These are phyloP conservation scores for Teleiodes luculella DNA, from an alignment of 2,888 invertebrate genomes.

Conservation along the genomic window DNA sequence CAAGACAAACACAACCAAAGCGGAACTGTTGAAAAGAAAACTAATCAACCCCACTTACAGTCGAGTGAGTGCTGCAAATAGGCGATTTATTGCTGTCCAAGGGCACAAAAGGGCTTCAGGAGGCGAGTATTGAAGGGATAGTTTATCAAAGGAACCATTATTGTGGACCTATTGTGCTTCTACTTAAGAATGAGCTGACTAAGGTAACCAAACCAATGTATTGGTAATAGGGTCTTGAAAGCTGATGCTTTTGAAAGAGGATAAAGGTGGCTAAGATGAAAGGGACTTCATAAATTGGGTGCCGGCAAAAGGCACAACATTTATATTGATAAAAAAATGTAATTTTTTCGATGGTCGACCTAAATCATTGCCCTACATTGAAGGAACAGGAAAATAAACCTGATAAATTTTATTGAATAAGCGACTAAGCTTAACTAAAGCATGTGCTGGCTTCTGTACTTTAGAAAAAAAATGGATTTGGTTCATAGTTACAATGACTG, in stretches of 20 bases:
- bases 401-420: no score
- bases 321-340: neutral
- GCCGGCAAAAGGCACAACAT: neutral
- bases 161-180: constrained; percentile 21
- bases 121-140: constrained; percentile 30
- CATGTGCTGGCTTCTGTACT: no score
- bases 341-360: no score
- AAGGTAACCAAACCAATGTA: neutral
- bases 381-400: no score
- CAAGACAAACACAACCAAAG: constrained; percentile 6
- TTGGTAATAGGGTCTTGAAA: constrained; percentile 5
- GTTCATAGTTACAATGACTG: no score
- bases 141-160: constrained; percentile 34
- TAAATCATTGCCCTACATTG: no score
- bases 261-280: neutral
- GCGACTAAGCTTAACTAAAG: no score
- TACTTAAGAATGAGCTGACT: constrained; percentile 9
- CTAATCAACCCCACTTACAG: constrained; percentile 18
- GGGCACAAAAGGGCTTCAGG: constrained; percentile 28
- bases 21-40: constrained; percentile 16
- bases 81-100: constrained; percentile 28
- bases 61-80: constrained; percentile 22
- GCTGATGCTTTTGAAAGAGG: neutral
- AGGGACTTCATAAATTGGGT: constrained; percentile 2
- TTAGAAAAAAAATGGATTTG: no score